A percentile compares a stretch with the other conserved stretches of the same genome.
These are phyloP conservation scores for Lycopodina hypogea DNA, from an alignment of 37 sponge, comb jelly and placozoan genomes.

Conservation along the genomic window DNA sequence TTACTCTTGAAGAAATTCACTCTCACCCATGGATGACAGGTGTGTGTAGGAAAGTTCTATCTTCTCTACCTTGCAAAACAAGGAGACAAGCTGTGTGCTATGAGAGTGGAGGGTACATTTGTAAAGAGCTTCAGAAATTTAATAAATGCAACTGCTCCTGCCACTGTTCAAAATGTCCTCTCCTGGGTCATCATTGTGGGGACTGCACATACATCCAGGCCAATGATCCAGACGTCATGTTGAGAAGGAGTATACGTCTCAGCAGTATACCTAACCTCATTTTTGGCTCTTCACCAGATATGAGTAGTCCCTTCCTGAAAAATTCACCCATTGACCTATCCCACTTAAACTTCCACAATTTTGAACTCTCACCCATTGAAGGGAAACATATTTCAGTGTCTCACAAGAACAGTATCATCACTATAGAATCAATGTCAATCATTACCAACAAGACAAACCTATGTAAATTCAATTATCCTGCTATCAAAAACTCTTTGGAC, in stretches of 20 bases:
- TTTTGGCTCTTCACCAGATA: constrained; percentile 1
- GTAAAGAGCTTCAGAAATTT: not conserved
- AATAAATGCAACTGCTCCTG: constrained; percentile 23
- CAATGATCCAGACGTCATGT: not conserved
- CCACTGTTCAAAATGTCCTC: not conserved
- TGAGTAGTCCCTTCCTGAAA: constrained; percentile 14
- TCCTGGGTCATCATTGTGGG: constrained; percentile 15
- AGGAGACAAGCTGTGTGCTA: not conserved
- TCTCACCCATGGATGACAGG: constrained; percentile 67
- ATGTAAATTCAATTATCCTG: constrained; percentile 3
- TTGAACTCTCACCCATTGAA: too few relatives aligned
- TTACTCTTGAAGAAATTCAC: constrained; percentile 50
- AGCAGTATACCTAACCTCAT: not conserved
- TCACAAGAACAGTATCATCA: constrained; percentile 12
- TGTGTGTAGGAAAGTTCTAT: not conserved
- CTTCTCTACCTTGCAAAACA: not conserved
- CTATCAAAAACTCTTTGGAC: not conserved
- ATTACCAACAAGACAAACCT: not conserved
- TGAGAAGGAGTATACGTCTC: not conserved
- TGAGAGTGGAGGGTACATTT: not conserved
- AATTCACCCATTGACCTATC: not conserved
- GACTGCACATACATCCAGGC: constrained; percentile 19
- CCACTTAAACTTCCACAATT: not conserved
- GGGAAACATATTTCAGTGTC: not conserved
- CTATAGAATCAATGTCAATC: not conserved